Percentiles rank a stretch among this genome's conserved stretches.
phyloP scores from a whole-genome alignment of 2,113 vertebrate genomes.

The Alaudala cheleensis region DNA sequence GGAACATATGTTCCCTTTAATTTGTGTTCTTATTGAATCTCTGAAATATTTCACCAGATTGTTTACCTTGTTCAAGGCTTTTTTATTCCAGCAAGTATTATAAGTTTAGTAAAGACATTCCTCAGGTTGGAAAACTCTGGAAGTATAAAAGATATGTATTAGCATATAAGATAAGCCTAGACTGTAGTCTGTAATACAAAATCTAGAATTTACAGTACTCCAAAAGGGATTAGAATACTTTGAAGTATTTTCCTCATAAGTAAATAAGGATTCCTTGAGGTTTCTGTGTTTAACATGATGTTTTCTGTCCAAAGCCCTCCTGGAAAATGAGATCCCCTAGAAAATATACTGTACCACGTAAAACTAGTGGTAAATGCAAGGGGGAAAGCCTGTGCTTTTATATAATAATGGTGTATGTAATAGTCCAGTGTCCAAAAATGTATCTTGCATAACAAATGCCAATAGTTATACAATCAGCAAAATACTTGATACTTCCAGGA shows the following conservation, averaged over 20 bases:
- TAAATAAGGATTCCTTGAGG: background rate
- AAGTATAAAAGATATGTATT: background rate
- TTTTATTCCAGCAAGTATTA: background rate
- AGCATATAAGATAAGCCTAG: background rate
- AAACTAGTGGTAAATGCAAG: background rate
- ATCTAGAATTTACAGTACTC: background rate
- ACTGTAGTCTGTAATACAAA: background rate
- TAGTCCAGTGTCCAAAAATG: accelerated
- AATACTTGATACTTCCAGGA: background rate
- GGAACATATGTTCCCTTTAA: background rate
- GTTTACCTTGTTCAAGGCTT: background rate
- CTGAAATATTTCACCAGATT: background rate
- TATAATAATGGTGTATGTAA: background rate
- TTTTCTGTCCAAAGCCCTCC: background rate
- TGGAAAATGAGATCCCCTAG: background rate
- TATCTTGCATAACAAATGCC: background rate
- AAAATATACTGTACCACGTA: background rate
- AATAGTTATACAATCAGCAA: background rate
- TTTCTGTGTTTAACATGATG: background rate
- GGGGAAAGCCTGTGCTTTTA: background rate
- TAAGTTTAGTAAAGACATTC: background rate
- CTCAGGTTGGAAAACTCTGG: background rate
- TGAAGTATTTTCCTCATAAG: background rate
- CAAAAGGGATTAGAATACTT: background rate
- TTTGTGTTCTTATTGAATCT: background rate